A percentile compares a stretch with the other conserved stretches of the same genome.
phyloP scores from a whole-genome alignment of 2,888 invertebrate species.

The Caenorhabditis sp. region DNA sequence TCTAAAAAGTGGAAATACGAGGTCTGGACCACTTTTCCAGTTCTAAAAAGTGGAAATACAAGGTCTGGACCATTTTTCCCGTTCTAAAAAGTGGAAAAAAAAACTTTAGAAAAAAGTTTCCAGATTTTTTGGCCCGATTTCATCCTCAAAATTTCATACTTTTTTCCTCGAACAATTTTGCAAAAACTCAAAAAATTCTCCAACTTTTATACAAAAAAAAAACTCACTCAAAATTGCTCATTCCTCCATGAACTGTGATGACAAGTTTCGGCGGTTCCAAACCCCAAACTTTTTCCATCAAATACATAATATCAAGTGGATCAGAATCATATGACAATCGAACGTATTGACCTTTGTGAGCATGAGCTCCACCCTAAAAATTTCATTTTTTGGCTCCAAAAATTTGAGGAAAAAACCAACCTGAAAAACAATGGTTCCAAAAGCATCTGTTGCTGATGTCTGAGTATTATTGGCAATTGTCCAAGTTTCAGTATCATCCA shows the following conservation, averaged over 20 bases:
- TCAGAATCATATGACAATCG: constrained; percentile 92
- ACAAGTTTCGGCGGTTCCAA: constrained; percentile 92
- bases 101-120: too few relatives aligned
- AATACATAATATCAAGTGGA: constrained; percentile 88
- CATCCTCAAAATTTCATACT: too few relatives aligned
- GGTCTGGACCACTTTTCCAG: too few relatives aligned
- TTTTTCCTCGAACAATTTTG: too few relatives aligned
- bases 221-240: constrained; percentile 82
- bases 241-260: constrained; percentile 96
- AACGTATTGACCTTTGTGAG: constrained; percentile 81
- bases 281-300: constrained; percentile 93
- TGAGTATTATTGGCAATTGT: constrained; percentile 80
- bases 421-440: constrained; percentile 91
- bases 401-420: constrained; percentile 28
- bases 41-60: too few relatives aligned
- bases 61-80: too few relatives aligned
- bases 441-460: constrained; percentile 89
- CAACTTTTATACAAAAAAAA: too few relatives aligned
- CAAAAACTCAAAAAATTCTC: too few relatives aligned
- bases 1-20: too few relatives aligned
- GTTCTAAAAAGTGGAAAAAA: too few relatives aligned
- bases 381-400: not conserved
- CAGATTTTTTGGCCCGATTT: too few relatives aligned
- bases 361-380: constrained; percentile 65
- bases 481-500: constrained; percentile 52